phyloP scores from a whole-genome alignment of 2,113 vertebrate genomes.

The Gasterosteus nipponicus region DNA sequence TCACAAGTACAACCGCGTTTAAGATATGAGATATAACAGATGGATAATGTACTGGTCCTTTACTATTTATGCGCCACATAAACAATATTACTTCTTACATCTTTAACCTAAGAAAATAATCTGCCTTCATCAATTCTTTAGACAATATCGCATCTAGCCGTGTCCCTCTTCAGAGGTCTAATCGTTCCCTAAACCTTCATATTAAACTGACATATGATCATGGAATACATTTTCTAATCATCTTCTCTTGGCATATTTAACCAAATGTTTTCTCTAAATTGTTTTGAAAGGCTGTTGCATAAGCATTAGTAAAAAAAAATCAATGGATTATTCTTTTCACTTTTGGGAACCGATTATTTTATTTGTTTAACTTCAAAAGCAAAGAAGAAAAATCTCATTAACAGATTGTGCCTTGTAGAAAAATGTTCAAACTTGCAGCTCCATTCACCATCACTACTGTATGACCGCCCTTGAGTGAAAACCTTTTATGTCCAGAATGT shows the following conservation, averaged over 20 bases:
- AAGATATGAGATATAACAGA: background rate
- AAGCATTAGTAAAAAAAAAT: background rate
- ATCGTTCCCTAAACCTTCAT: background rate
- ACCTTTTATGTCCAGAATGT: conserved; percentile 33
- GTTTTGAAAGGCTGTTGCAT: background rate
- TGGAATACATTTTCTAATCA: background rate
- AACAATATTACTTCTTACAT: background rate
- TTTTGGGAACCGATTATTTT: background rate
- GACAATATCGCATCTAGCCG: background rate
- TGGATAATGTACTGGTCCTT: background rate
- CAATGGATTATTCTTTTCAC: background rate
- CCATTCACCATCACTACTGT: background rate
- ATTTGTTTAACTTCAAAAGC: background rate
- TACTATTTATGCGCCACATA: background rate
- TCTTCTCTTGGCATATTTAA: background rate
- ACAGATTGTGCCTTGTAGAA: background rate
- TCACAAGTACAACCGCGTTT: too few species aligned
- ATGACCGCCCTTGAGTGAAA: conserved; percentile 13
- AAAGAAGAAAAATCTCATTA: background rate
- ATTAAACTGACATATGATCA: background rate
- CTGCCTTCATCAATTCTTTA: background rate
- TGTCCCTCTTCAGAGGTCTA: background rate
- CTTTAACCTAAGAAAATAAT: background rate
- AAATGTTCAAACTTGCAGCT: background rate
- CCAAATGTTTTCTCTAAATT: background rate